These are phyloP conservation scores for Clitarchus hookeri DNA, from an alignment of 2,888 invertebrate species.

Conservation along the genomic window DNA sequence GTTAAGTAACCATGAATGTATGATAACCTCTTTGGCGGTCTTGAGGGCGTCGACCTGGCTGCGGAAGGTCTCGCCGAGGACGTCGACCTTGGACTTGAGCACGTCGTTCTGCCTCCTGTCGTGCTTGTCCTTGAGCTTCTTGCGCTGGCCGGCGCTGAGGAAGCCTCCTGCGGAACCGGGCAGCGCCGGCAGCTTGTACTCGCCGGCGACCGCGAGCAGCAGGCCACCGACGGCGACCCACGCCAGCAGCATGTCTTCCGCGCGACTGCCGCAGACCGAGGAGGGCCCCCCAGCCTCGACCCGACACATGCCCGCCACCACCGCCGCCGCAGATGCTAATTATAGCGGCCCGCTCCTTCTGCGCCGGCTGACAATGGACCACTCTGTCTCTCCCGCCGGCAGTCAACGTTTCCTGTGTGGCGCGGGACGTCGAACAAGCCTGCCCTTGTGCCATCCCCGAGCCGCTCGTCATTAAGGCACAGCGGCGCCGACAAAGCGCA, in stretches of 20 bases:
- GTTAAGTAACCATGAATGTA: too few species aligned
- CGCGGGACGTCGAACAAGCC: neutral
- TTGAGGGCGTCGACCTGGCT: constrained; percentile 60
- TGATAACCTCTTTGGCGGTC: constrained; percentile 44
- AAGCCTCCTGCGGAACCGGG: constrained; percentile 11
- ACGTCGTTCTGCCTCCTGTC: constrained; percentile 52
- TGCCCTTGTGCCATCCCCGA: neutral
- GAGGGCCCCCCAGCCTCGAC: neutral
- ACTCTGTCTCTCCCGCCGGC: neutral
- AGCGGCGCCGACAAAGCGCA: too few species aligned
- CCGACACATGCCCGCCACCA: neutral
- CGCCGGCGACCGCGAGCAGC: neutral
- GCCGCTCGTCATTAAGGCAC: neutral
- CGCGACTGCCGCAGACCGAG: neutral
- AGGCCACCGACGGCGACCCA: neutral
- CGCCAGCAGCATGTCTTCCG: neutral
- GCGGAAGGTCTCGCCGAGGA: constrained; percentile 61
- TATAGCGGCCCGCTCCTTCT: neutral
- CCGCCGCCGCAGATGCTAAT: neutral
- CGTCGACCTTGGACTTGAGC: constrained; percentile 59
- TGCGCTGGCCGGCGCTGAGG: constrained; percentile 50
- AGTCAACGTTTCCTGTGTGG: neutral
- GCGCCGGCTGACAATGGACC: neutral
- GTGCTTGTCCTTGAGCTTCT: constrained; percentile 46
- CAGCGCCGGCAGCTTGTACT: neutral